These are phyloP conservation scores for Leptarthrus brevirostris DNA, from an alignment of 2,888 invertebrate genomes.

Conservation along the genomic window DNA sequence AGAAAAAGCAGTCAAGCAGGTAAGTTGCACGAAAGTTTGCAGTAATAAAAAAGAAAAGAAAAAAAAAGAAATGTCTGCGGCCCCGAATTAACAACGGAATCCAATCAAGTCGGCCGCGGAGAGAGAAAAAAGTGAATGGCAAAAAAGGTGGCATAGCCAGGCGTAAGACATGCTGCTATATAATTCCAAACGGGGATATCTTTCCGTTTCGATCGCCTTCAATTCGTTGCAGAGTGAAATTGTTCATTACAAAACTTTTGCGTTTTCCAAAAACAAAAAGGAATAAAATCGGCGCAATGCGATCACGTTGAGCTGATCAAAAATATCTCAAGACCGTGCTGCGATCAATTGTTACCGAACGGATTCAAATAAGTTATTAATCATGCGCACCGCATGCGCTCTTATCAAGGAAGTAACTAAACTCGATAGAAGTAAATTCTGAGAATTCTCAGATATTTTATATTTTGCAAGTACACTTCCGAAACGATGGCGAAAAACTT, in stretches of 20 bases:
- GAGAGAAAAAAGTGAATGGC: conserved; percentile 37
- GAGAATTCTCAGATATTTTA: too few relatives aligned
- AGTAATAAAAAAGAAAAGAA: too few relatives aligned
- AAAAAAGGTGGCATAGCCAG: too few relatives aligned
- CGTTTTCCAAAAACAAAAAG: too few relatives aligned
- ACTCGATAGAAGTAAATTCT: too few relatives aligned
- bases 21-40: conserved; percentile 31
- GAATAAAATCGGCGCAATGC: conserved; percentile 5
- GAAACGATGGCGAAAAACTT: too few relatives aligned
- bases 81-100: conserved; percentile 31
- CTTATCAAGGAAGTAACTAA: too few relatives aligned
- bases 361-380: too few relatives aligned
- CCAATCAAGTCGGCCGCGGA: conserved; percentile 21
- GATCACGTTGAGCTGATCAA: conserved; percentile 16
- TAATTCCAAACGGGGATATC: too few relatives aligned
- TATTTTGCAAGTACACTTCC: too few relatives aligned
- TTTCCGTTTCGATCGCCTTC: background rate
- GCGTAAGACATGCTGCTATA: too few relatives aligned
- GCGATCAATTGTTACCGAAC: conserved; percentile 9
- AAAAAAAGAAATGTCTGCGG: conserved; percentile 28
- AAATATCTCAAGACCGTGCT: background rate
- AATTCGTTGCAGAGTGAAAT: conserved; percentile 23
- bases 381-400: too few relatives aligned
- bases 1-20: conserved; percentile 33
- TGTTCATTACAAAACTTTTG: conserved; percentile 19